These are phyloP conservation scores for Ips nitidus DNA, from an alignment of 1,140 invertebrate species.

Conservation along the genomic window DNA sequence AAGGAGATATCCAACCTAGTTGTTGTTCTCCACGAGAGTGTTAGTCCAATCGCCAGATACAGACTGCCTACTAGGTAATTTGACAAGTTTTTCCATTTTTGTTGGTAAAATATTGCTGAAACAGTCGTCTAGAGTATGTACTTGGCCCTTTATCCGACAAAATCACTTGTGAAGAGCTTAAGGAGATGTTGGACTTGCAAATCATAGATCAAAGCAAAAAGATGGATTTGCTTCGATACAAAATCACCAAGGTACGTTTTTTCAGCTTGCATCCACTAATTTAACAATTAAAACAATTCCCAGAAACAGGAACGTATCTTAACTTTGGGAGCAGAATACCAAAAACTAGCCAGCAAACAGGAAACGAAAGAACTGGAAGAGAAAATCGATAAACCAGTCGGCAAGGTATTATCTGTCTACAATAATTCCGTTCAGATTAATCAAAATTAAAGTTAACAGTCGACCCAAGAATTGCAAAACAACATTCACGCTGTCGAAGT, in stretches of 20 bases:
- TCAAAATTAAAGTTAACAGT: conserved; percentile 51
- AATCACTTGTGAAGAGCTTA: conserved; percentile 57
- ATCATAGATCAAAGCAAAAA: conserved; percentile 74
- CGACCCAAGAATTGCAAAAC: conserved; percentile 71
- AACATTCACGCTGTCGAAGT: conserved; percentile 74
- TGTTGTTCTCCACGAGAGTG: conserved; percentile 60
- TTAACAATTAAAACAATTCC: background rate
- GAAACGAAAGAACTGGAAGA: conserved; percentile 38
- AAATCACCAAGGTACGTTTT: conserved; percentile 57
- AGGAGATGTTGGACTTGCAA: conserved; percentile 69
- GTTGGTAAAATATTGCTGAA: background rate
- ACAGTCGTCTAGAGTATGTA: conserved; percentile 38
- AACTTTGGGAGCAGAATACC: conserved; percentile 44
- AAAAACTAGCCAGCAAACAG: conserved; percentile 41
- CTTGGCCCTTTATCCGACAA: conserved; percentile 51
- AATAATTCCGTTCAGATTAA: background rate
- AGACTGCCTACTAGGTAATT: conserved; percentile 33
- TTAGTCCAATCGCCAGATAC: conserved; percentile 54
- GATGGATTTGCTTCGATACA: conserved; percentile 71
- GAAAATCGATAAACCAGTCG: conserved; percentile 43
- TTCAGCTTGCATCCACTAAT: background rate
- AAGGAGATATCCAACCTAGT: conserved; percentile 69
- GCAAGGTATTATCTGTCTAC: conserved; percentile 40
- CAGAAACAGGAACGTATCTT: conserved; percentile 36
- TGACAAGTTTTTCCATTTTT: background rate